Percentiles rank a stretch among this genome's conserved stretches.
phyloP scores from a whole-genome alignment of 92 coral and sea anemone genomes.

The Epizoanthus rinbou region DNA sequence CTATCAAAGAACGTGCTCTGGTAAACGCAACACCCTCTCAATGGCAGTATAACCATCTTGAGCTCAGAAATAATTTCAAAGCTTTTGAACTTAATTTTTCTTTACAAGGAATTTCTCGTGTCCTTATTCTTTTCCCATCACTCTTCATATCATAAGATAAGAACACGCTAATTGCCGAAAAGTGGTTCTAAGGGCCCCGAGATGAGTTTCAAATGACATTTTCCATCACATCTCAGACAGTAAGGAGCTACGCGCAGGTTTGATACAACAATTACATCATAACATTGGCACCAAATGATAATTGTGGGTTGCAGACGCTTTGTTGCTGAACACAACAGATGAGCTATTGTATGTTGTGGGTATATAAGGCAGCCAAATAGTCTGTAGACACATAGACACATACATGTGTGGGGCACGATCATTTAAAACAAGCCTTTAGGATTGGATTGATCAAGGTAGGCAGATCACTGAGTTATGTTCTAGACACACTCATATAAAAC shows the following conservation, averaged over 20 bases:
- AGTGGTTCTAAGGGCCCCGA: constrained; percentile 12
- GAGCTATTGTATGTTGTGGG: constrained; percentile 13
- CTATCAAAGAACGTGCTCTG: not conserved
- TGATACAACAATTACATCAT: constrained; percentile 41
- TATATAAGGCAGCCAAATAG: not conserved
- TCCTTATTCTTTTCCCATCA: constrained; percentile 33
- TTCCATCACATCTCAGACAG: constrained; percentile 46
- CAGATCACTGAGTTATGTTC: no score
- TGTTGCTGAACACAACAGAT: constrained; percentile 24
- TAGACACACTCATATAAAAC: no score
- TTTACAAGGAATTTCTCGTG: not conserved
- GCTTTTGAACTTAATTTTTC: not conserved
- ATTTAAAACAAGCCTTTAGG: not conserved
- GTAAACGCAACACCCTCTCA: not conserved
- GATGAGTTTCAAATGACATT: constrained; percentile 48
- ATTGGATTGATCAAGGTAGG: not conserved
- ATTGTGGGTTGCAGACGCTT: constrained; percentile 14
- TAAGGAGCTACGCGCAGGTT: constrained; percentile 41
- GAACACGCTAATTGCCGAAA: constrained; percentile 35
- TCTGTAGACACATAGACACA: not conserved
- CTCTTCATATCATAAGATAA: constrained; percentile 38
- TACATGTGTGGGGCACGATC: not conserved
- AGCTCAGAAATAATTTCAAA: not conserved
- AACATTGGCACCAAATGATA: constrained; percentile 38
- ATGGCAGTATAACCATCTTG: not conserved